phyloP scores from a whole-genome alignment of 1,140 invertebrate genomes.

The Pristionchus pacificus region DNA sequence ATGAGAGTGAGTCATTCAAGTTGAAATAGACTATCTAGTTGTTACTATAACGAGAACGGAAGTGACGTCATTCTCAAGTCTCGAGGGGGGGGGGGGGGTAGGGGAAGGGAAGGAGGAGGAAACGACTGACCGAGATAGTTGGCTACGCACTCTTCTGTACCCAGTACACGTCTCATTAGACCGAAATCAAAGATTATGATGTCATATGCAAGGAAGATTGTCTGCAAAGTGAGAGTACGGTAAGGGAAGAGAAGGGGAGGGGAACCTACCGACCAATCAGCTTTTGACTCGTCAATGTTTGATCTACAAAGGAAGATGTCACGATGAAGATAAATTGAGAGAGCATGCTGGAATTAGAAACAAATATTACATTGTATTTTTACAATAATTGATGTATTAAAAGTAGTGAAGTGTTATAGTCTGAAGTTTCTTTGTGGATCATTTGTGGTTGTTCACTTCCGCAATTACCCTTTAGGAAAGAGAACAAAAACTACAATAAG shows the following conservation, averaged over 20 bases:
- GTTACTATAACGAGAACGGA: too few species aligned
- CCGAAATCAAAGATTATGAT: slow-evolving; percentile 54
- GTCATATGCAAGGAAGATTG: slow-evolving; percentile 48
- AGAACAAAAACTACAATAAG: too few species aligned
- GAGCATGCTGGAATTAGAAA: slow-evolving; percentile 48
- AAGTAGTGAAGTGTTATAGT: too few species aligned
- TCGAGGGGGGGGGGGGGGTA: too few species aligned
- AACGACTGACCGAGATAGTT: slow-evolving; percentile 39
- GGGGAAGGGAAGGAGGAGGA: not conserved
- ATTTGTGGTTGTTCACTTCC: too few species aligned
- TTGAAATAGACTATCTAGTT: too few species aligned
- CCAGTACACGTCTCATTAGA: slow-evolving; percentile 47
- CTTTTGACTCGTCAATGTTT: slow-evolving; percentile 20
- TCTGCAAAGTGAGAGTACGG: slow-evolving; percentile 30
- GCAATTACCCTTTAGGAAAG: too few species aligned
- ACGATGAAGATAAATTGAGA: slow-evolving; percentile 37
- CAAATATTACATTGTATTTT: too few species aligned
- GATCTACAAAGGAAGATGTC: slow-evolving; percentile 48
- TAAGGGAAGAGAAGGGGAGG: slow-evolving; percentile 12
- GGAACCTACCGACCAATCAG: not conserved
- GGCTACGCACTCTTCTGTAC: slow-evolving; percentile 51
- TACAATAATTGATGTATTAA: too few species aligned
- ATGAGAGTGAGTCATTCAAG: too few species aligned
- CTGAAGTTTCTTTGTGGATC: too few species aligned
- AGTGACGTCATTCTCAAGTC: too few species aligned